Percentiles rank a stretch among this genome's conserved stretches.
Conservation (phyloP, 2,888 invertebrate species). For the Anthophora plumipes region DNA sequence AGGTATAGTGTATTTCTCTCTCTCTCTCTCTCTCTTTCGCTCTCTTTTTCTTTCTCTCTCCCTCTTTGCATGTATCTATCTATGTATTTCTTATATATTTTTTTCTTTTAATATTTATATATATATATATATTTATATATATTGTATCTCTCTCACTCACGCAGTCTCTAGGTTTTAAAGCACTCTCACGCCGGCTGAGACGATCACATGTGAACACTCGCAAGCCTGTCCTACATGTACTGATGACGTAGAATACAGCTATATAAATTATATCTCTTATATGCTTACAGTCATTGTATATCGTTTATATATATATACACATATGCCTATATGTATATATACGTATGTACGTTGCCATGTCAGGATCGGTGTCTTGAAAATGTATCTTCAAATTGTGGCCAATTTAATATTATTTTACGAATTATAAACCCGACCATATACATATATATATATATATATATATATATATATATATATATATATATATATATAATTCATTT, state of each 20-base stretch:
- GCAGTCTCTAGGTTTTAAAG: slow-evolving; percentile 68
- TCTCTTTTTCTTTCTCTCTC: slow-evolving; percentile 38
- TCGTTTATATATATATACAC: slow-evolving; percentile 66
- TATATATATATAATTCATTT: no score
- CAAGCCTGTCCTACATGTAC: slow-evolving; percentile 68
- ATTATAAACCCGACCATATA: no score
- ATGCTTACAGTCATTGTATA: slow-evolving; percentile 69
- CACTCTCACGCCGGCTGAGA: slow-evolving; percentile 67
- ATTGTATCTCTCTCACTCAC: slow-evolving; percentile 52
- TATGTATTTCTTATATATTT: slow-evolving; percentile 45
- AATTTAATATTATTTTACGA: background rate
- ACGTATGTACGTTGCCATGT: slow-evolving; percentile 55
- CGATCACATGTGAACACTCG: slow-evolving; percentile 69
- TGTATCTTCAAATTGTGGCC: background rate
- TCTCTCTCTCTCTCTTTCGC: slow-evolving; percentile 39
- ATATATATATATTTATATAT: slow-evolving; percentile 40
- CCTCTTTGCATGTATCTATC: slow-evolving; percentile 44
- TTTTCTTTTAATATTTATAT: slow-evolving; percentile 38
- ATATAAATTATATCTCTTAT: slow-evolving; percentile 74
- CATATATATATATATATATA: no score
- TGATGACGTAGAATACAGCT: slow-evolving; percentile 72
- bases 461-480: no score
- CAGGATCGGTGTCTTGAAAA: background rate
- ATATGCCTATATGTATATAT: slow-evolving; percentile 62
- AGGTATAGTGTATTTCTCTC: slow-evolving; percentile 58